Conservation (phyloP, 2,113 vertebrate genomes). For the Leiothrix lutea region DNA sequence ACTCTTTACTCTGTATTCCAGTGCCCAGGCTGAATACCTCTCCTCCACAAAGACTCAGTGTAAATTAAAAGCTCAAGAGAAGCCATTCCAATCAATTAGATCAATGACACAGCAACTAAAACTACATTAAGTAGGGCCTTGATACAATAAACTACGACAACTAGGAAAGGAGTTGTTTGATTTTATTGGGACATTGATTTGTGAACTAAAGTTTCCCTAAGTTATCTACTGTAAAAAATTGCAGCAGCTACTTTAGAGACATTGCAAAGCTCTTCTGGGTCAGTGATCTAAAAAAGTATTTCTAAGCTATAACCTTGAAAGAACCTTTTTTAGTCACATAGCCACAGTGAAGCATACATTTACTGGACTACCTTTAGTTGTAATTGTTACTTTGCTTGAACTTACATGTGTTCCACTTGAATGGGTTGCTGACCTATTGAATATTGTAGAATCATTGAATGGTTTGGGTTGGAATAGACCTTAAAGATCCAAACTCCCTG, state of each 20-base stretch:
- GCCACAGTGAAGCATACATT: neutral
- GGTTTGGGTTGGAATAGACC: neutral
- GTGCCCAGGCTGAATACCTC: neutral
- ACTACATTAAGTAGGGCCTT: neutral
- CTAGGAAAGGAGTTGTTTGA: conserved; percentile 10
- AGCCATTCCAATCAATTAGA: conserved; percentile 21
- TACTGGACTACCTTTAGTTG: neutral
- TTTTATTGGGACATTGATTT: conserved; percentile 27
- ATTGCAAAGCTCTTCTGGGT: neutral
- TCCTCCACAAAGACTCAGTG: neutral
- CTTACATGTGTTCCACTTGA: neutral
- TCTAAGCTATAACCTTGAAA: neutral
- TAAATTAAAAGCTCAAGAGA: neutral
- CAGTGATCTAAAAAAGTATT: neutral
- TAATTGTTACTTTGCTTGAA: neutral
- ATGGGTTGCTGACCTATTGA: neutral
- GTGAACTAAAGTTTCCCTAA: conserved; percentile 26
- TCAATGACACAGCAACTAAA: conserved; percentile 29
- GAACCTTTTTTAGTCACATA: neutral
- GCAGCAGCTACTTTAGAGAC: neutral
- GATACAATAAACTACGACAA: conserved; percentile 21
- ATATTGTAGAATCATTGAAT: neutral
- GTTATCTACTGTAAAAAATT: neutral
- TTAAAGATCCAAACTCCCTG: neutral
- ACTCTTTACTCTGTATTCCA: neutral